Conservation (phyloP, 2,113 vertebrate species). For the Isurus oxyrinchus region DNA sequence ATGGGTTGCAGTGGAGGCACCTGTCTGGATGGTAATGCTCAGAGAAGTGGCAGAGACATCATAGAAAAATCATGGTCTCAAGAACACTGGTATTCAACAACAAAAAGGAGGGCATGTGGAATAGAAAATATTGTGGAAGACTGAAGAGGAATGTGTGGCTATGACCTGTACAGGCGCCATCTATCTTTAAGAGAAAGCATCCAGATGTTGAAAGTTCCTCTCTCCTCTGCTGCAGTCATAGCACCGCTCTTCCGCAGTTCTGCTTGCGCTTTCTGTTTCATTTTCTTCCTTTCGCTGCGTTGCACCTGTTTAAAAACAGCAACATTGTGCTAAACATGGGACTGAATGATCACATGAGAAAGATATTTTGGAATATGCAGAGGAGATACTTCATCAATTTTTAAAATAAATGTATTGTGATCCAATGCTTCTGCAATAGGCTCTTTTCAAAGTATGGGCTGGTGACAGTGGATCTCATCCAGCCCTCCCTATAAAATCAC, state of each 20-base stretch:
- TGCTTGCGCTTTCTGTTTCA: slow-evolving; percentile 58
- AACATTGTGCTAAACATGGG: neutral
- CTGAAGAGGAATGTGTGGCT: neutral
- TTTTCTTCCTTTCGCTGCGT: slow-evolving; percentile 63
- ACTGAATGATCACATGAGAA: neutral
- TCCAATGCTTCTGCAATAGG: neutral
- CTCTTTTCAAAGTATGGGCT: neutral
- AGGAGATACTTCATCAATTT: neutral
- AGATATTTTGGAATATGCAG: neutral
- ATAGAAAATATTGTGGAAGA: neutral
- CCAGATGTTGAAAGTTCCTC: slow-evolving; percentile 64
- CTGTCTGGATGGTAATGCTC: neutral
- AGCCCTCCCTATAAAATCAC: neutral
- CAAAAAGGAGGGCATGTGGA: neutral
- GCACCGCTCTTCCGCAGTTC: slow-evolving; percentile 61
- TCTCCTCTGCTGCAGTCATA: slow-evolving; percentile 68
- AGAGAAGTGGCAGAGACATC: neutral
- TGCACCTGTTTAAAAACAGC: slow-evolving; percentile 54
- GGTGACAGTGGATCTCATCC: neutral
- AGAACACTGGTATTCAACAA: neutral
- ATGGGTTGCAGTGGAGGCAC: neutral
- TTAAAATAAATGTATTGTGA: neutral
- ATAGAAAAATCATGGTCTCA: neutral
- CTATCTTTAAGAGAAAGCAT: slow-evolving; percentile 61
- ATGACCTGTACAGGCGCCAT: slow-evolving; percentile 86